phyloP scores from a whole-genome alignment of 2,113 vertebrate species.

The Sminthopsis crassicaudata region DNA sequence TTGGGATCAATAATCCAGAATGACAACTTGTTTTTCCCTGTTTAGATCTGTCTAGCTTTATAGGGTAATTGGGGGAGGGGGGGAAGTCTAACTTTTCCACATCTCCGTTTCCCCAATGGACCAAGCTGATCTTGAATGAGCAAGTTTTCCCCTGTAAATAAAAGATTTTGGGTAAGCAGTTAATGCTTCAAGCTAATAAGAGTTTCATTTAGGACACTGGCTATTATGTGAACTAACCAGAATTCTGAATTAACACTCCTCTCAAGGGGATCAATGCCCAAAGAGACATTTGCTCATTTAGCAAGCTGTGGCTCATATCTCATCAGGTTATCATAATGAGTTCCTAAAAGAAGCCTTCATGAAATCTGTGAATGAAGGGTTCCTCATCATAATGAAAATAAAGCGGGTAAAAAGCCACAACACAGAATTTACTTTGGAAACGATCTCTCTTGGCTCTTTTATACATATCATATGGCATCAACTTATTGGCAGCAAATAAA shows the following conservation, averaged over 20 bases:
- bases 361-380: slow-evolving; percentile 45
- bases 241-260: slow-evolving; percentile 29
- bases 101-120: neutral
- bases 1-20: neutral
- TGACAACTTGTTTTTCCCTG: neutral
- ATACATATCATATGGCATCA: neutral
- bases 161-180: neutral
- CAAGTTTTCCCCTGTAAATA: neutral
- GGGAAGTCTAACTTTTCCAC: neutral
- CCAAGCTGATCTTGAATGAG: neutral
- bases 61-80: neutral
- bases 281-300: slow-evolving; percentile 2
- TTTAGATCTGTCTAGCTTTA: neutral
- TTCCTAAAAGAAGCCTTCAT: slow-evolving; percentile 37
- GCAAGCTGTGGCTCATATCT: slow-evolving; percentile 40
- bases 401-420: slow-evolving; percentile 32
- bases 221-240: neutral
- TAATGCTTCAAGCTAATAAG: neutral
- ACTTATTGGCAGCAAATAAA: neutral
- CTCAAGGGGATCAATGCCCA: neutral
- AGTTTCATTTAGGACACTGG: neutral
- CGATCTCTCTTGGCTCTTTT: neutral
- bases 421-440: neutral
- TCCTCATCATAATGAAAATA: neutral
- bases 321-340: slow-evolving; percentile 47